Evolutionary conservation across 2,888 invertebrate genomes (phyloP).

Genomic region (Ochropleura plecta): DNA sequence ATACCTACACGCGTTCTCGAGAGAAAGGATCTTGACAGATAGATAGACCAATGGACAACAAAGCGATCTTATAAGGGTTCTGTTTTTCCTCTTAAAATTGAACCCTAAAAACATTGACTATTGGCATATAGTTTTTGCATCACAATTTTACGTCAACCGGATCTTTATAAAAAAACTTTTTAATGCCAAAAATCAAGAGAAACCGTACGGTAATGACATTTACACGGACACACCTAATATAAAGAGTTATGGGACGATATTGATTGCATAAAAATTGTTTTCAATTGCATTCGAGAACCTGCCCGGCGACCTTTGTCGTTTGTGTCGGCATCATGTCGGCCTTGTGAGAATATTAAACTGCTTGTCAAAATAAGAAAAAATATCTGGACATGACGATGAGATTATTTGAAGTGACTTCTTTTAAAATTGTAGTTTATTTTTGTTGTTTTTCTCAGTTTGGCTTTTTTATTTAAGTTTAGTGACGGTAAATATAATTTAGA

Average conservation of each 20-base stretch:
- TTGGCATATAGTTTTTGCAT: conserved; percentile 13
- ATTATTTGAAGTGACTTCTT: conserved; percentile 49
- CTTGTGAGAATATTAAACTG: conserved; percentile 62
- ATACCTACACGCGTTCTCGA: no score
- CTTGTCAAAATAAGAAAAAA: conserved; percentile 69
- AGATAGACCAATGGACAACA: no score
- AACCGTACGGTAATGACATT: conserved; percentile 72
- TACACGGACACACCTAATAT: conserved; percentile 74
- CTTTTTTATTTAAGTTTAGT: conserved; percentile 12
- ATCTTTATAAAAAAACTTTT: conserved; percentile 17
- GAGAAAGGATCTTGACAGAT: no score
- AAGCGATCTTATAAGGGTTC: no score
- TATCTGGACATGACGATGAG: conserved; percentile 38
- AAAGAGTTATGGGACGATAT: conserved; percentile 77
- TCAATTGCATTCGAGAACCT: conserved; percentile 77
- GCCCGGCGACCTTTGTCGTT: conserved; percentile 82
- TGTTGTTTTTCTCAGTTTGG: neutral
- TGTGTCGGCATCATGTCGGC: conserved; percentile 58
- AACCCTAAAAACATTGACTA: conserved; percentile 27
- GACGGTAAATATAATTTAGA: neutral
- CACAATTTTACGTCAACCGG: conserved; percentile 18
- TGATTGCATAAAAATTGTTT: conserved; percentile 83
- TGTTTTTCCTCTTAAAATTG: no score
- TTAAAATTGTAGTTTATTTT: conserved; percentile 7
- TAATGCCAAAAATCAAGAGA: conserved; percentile 50